phyloP scores from a whole-genome alignment of 2,888 invertebrate species.

The Blera fallax region DNA sequence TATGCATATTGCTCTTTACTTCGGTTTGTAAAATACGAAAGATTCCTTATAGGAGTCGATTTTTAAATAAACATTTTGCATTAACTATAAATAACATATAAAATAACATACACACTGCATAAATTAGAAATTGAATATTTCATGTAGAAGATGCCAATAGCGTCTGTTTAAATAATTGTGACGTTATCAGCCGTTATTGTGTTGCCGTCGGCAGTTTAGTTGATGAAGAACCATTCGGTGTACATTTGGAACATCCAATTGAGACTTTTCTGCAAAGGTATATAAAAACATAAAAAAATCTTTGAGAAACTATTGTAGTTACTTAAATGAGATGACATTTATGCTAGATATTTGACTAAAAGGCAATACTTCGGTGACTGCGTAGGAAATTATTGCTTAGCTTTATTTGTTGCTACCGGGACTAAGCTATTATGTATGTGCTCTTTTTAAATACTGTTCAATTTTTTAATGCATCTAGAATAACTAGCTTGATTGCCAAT shows the following conservation, averaged over 20 bases:
- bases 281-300: background rate
- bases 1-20: slow-evolving; percentile 42
- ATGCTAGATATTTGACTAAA: too few relatives aligned
- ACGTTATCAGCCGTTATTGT: slow-evolving; percentile 41
- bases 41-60: slow-evolving; percentile 21
- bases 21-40: slow-evolving; percentile 12
- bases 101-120: slow-evolving; percentile 24
- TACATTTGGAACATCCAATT: slow-evolving; percentile 61
- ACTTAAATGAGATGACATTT: too few relatives aligned
- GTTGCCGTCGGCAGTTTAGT: slow-evolving; percentile 44
- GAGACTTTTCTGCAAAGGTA: slow-evolving; percentile 51
- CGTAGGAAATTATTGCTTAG: too few relatives aligned
- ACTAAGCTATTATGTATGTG: too few relatives aligned
- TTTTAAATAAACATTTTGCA: slow-evolving; percentile 18
- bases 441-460: too few relatives aligned
- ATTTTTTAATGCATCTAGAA: too few relatives aligned
- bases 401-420: too few relatives aligned
- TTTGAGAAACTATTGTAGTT: background rate
- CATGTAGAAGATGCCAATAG: slow-evolving; percentile 19
- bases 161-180: slow-evolving; percentile 43
- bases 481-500: too few relatives aligned
- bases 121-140: slow-evolving; percentile 8
- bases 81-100: slow-evolving; percentile 14
- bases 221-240: slow-evolving; percentile 60
- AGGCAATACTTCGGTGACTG: too few relatives aligned